Conservation (phyloP, 2,797 vertebrate genomes). For the Malurus splendens region DNA sequence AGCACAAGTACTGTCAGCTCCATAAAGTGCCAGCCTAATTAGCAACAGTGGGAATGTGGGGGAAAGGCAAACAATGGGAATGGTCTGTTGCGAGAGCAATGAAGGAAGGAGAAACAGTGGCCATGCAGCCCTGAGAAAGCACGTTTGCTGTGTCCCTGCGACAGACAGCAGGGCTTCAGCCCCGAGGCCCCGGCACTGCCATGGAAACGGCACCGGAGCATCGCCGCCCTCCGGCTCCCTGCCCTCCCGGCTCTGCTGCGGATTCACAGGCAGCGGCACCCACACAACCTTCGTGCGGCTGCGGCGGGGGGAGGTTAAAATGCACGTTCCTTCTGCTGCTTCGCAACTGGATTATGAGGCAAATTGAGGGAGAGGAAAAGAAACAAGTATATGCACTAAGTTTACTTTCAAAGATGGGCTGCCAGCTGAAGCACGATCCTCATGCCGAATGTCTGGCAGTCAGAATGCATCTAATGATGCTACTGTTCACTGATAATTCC, state of each 20-base stretch:
- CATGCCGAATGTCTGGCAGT: neutral
- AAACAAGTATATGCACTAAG: neutral
- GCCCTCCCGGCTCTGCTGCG: neutral
- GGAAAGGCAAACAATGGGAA: neutral
- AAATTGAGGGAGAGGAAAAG: neutral
- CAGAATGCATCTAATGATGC: neutral
- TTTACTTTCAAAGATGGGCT: neutral
- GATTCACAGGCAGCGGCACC: neutral
- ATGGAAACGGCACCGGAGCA: conserved; percentile 39
- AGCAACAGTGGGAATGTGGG: neutral
- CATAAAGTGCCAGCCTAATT: neutral
- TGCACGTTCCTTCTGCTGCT: neutral
- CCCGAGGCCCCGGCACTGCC: neutral
- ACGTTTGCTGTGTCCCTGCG: neutral
- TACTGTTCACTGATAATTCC: neutral
- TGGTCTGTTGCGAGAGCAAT: fast-evolving
- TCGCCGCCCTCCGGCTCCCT: neutral
- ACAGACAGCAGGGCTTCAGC: conserved; percentile 4
- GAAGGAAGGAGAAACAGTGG: neutral
- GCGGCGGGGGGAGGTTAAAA: neutral
- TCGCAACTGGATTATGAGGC: fast-evolving
- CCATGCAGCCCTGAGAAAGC: neutral
- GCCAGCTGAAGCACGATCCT: neutral
- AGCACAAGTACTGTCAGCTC: neutral
- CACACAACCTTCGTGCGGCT: neutral